Evolutionary conservation across 2,888 invertebrate species (phyloP), one percentile per base, ranked within the genome.

Genomic region (Perithous albicinctus): DNA sequence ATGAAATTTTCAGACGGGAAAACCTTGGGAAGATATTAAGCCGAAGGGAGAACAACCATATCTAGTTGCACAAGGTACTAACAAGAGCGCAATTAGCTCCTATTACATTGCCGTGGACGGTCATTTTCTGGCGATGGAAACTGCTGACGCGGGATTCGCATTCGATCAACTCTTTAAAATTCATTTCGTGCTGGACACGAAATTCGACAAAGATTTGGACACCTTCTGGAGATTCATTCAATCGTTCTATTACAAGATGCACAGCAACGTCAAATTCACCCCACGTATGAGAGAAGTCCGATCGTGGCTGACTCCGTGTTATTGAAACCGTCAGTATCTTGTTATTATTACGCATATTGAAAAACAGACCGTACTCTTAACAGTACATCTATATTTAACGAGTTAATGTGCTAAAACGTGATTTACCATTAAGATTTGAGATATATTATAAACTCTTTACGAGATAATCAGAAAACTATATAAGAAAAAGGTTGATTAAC

Each of bases 161-260:
- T n/a, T 85, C 41, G 85, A 85, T 61, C 63, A 73, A 64, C 59
- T 85, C 8, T 85, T 85, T 48, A 85, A 83, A 35, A 46, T 43
- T 20, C 78, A 83, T 51, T 83, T 75, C 32, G 80, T 85, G 10
- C 73, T 85, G 41, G 32, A 83, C 59, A 70, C 51, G 12, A 35
- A 83, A 20, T 85, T 72, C 46, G 64, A 63, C 35, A 41, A 35
- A 8, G 56, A 56, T 54, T 73, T 83, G 41, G 29, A 67, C 35
- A 12, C 74, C 7, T 83, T 80, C 59, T 85, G 72, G 29, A 67
- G 46, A 10, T 85, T 85, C 26, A 38, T 85, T 38, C 75, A 81
- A 63, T 35, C 43, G 18, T 83, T 69, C 32, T 85, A 81, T 63
- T 85, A 83, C 41, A 61, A 69, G 18, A 78, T 85, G 59, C 29